Base-by-base conservation (phyloP, 2,797 vertebrate species). In the Chelon labrosus region DNA sequence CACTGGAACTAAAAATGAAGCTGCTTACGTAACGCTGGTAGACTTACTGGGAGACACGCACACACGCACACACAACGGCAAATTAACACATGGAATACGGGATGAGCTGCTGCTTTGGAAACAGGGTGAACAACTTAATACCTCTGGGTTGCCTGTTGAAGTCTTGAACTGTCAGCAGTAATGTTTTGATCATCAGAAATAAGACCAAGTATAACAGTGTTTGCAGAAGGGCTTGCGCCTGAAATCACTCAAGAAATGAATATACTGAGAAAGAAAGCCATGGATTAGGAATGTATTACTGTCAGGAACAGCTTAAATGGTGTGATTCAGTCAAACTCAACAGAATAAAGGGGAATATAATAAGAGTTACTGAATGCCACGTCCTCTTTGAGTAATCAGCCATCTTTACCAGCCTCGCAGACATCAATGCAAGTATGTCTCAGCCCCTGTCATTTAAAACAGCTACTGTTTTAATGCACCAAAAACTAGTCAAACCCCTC, bases 401-500 rank as follows among this genome's bases (percentile, higher is more conserved):
- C 89, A 91, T 90, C 88, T 91, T 88, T 87, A 91, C 85, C 88
- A 89, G 89, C 79, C 84, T 90, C 85, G 77, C 87, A 92, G 90
- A 91, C 90, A 92, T 92, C 89, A 91, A 91, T 89, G 86, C 88
- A 89, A 92, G 89, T 88, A 89, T 89, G 90, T 91, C 90, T 91
- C 89, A 88, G 85, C 83, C 89, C 86, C 84, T 88, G 91, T 92
- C 89, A 91, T 92, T 92, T 92, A 87, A 93, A 92, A 90, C 86
- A 89, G 89, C 93, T 92, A 92, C 89, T 87, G 90, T 91, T 93
- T 91, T 90, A 93, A 92, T 93, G 86, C 89, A 89, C 82, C 90
- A 87, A 92, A 91, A 92, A 91, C 87, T 83, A 92, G 89, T 90
- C 92, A 90, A 93, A 93, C 86, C 91, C 91, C 88, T 91, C 91